phyloP scores from a whole-genome alignment of 23 tunicate genomes.

The Diplosoma virens region DNA sequence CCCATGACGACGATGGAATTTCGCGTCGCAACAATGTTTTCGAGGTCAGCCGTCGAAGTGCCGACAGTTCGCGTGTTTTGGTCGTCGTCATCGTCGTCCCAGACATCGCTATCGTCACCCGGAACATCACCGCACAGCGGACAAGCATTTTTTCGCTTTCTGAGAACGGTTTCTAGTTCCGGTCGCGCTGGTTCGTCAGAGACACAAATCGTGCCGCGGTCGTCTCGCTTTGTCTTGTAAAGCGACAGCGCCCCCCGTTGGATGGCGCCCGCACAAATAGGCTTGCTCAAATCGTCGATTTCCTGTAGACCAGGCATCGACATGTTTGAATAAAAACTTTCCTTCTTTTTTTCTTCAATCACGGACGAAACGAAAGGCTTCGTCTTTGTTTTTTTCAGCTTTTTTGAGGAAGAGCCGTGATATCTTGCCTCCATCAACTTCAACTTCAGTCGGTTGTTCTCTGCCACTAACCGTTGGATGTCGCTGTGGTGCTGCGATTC shows the following conservation, averaged over 20 bases:
- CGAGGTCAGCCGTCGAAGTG: constrained; percentile 49
- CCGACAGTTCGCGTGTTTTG: constrained; percentile 6
- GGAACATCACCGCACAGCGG: constrained; percentile 20
- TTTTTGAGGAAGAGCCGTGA: neutral
- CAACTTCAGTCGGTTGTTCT: constrained; percentile 47
- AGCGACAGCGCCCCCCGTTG: constrained; percentile 20
- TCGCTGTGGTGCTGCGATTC: constrained; percentile 59
- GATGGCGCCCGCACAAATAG: constrained; percentile 30
- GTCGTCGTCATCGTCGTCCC: neutral
- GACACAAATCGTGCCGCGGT: neutral
- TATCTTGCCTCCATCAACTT: constrained; percentile 39
- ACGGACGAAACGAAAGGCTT: neutral
- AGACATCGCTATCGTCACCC: neutral
- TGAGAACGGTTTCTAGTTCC: neutral
- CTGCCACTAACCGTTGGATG: constrained; percentile 47
- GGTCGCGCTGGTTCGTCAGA: neutral
- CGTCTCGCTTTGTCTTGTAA: neutral
- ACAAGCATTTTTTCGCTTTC: constrained; percentile 4
- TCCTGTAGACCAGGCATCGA: constrained; percentile 27
- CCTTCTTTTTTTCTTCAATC: neutral
- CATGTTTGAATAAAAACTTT: neutral
- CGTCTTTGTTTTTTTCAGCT: neutral
- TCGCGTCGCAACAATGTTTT: constrained; percentile 33
- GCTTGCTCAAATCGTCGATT: constrained; percentile 23
- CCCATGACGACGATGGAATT: constrained; percentile 39